phyloP scores from a whole-genome alignment of 2,113 vertebrate species.

The Neoarius graeffei region DNA sequence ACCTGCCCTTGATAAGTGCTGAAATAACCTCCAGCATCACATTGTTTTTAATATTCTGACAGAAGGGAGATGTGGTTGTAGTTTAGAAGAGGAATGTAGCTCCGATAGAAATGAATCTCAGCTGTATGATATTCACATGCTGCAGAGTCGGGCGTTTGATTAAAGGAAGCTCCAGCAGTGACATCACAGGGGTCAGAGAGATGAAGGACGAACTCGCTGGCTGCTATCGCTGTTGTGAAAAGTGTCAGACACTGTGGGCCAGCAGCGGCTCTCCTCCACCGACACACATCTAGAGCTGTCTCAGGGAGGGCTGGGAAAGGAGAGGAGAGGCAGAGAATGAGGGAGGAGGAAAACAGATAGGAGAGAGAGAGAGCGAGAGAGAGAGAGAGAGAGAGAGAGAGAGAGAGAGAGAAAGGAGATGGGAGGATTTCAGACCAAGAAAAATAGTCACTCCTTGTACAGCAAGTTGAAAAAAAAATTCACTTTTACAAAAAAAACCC shows the following conservation, averaged over 20 bases:
- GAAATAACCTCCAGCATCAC: background rate
- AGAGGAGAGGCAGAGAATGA: no score
- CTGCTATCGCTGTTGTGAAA: conserved; percentile 76
- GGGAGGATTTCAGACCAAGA: no score
- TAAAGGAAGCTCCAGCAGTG: background rate
- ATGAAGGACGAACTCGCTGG: conserved; percentile 63
- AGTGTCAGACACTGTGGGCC: conserved; percentile 73
- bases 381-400: no score
- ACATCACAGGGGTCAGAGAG: conserved; percentile 50
- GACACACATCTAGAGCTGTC: conserved; percentile 73
- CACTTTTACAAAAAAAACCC: background rate
- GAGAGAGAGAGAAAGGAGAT: no score
- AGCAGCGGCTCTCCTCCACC: conserved; percentile 67
- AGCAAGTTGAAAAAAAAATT: no score
- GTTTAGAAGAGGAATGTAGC: background rate
- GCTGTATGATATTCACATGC: background rate
- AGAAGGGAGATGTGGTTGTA: background rate
- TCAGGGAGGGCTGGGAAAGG: no score
- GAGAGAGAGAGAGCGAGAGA: no score
- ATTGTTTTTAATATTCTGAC: conserved; percentile 15
- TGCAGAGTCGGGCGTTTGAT: background rate
- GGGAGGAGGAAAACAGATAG: no score
- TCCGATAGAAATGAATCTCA: background rate
- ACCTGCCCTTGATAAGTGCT: background rate
- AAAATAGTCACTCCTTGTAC: no score